Conservation (phyloP, 2,797 vertebrate species). For the Artibeus jamaicensis region DNA sequence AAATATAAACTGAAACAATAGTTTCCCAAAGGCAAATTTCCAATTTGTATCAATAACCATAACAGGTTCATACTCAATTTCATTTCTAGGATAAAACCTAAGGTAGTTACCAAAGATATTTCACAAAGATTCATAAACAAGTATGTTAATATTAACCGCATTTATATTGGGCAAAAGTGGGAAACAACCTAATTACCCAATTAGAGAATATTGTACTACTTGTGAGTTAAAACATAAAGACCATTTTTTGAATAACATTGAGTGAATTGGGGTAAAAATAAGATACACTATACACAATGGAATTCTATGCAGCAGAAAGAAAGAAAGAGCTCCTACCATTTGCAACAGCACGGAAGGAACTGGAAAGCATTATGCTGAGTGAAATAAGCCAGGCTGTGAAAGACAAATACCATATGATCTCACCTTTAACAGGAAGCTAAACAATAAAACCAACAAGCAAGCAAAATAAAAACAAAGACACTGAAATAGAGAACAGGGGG, state of each 20-base stretch:
- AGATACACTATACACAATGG: background rate
- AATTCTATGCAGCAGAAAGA: too few relatives aligned
- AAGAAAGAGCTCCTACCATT: too few relatives aligned
- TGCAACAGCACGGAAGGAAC: too few relatives aligned
- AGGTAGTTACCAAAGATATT: slow-evolving; percentile 3
- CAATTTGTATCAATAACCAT: background rate
- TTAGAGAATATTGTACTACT: background rate
- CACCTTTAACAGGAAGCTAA: too few relatives aligned
- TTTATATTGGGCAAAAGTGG: background rate
- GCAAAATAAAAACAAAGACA: too few relatives aligned
- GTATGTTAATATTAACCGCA: background rate
- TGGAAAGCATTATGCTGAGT: too few relatives aligned
- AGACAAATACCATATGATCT: too few relatives aligned
- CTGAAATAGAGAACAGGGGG: too few relatives aligned
- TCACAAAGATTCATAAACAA: background rate
- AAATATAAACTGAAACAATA: background rate
- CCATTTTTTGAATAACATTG: background rate
- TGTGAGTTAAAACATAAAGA: slow-evolving; percentile 31
- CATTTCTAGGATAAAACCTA: background rate
- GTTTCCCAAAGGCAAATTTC: slow-evolving; percentile 31
- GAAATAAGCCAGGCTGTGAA: too few relatives aligned
- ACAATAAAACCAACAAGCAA: too few relatives aligned
- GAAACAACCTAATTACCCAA: background rate
- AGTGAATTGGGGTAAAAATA: background rate
- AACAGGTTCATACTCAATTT: background rate